Percentiles rank a stretch among this genome's conserved stretches.
Conservation (phyloP, 2,113 vertebrate species). For the Pitta sordida region DNA sequence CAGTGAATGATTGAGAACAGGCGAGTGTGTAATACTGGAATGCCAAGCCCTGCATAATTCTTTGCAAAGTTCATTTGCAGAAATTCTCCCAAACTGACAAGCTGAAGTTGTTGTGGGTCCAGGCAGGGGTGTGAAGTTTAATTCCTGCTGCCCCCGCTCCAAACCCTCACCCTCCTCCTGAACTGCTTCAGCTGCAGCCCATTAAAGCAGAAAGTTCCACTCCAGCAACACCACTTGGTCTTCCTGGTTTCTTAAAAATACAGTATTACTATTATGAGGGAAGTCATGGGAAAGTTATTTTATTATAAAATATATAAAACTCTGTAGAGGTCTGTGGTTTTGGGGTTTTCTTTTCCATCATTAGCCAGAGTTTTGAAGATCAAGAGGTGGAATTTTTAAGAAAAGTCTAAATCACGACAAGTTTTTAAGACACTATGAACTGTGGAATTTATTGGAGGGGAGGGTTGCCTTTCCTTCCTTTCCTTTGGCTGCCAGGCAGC, state of each 20-base stretch:
- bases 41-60: constrained; percentile 75
- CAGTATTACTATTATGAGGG: not conserved
- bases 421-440: constrained; percentile 11
- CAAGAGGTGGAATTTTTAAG: constrained; percentile 42
- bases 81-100: constrained; percentile 62
- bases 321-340: constrained; percentile 6
- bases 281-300: constrained; percentile 62
- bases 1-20: constrained; percentile 81
- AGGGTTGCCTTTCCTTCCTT: not conserved
- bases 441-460: constrained; percentile 10
- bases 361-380: constrained; percentile 16
- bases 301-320: constrained; percentile 13
- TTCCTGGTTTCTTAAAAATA: not conserved
- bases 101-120: constrained; percentile 60
- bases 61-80: constrained; percentile 76
- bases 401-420: not conserved
- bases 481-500: not conserved
- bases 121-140: constrained; percentile 27
- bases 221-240: not conserved
- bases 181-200: constrained; percentile 54
- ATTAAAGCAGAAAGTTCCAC: constrained; percentile 20
- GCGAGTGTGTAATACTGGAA: constrained; percentile 69
- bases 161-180: not conserved
- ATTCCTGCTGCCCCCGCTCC: not conserved
- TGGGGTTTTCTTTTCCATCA: constrained; percentile 45